Evolutionary conservation across 2,797 vertebrate species (phyloP).

Genomic region (Odontamblyopus lacepedii): DNA sequence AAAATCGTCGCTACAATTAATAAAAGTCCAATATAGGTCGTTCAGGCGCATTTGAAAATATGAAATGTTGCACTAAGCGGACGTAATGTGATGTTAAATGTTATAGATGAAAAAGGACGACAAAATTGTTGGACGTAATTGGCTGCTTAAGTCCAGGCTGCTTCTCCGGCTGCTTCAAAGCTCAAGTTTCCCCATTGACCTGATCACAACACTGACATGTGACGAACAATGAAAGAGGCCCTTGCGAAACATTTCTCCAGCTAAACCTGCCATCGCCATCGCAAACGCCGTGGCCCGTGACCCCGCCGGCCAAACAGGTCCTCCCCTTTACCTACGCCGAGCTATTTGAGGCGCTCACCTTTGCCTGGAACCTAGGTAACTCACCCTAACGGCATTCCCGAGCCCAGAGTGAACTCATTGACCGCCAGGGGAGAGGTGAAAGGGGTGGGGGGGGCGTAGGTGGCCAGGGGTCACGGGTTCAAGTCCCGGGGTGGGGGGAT

Average conservation of each 20-base stretch:
- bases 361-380: neutral
- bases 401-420: conserved; percentile 77
- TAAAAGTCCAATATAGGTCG: no score
- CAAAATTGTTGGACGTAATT: neutral
- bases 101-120: no score
- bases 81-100: no score
- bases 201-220: neutral
- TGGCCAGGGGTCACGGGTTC: conserved; percentile 74
- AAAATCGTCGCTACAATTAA: no score
- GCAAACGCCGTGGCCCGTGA: neutral
- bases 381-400: conserved; percentile 46
- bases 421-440: conserved; percentile 34
- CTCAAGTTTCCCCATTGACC: neutral
- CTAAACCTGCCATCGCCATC: neutral
- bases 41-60: no score
- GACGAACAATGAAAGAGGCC: neutral
- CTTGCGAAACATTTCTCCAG: neutral
- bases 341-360: conserved; percentile 1
- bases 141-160: neutral
- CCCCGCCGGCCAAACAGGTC: neutral
- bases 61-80: no score
- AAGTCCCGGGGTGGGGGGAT: conserved; percentile 75
- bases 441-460: conserved; percentile 58
- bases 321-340: neutral
- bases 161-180: neutral